phyloP scores from a whole-genome alignment of 2,113 vertebrate genomes.

The Galemys pyrenaicus region DNA sequence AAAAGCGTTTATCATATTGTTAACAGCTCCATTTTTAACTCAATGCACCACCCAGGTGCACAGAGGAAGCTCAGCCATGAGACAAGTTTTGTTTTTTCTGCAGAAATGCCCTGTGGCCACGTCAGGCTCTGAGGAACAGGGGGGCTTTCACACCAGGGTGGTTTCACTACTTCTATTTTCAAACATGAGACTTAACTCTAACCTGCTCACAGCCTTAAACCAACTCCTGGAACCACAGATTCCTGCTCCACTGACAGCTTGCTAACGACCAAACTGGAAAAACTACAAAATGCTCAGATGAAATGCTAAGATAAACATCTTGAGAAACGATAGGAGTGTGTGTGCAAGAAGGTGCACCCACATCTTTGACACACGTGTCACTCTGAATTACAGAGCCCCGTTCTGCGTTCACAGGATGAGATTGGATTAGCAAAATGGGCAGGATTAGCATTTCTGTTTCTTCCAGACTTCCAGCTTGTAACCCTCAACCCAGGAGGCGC shows the following conservation, averaged over 20 bases:
- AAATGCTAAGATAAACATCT: not conserved
- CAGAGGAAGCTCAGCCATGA: not conserved
- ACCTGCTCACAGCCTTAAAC: not conserved
- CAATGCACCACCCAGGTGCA: not conserved
- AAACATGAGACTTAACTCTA: not conserved
- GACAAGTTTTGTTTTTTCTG: constrained; percentile 56
- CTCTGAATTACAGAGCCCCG: not conserved
- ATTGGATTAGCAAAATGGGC: not conserved
- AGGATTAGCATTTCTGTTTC: not conserved
- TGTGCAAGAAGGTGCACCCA: not conserved
- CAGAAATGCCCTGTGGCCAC: constrained; percentile 15
- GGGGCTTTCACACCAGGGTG: constrained; percentile 2
- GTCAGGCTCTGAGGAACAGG: not conserved
- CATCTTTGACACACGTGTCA: not conserved
- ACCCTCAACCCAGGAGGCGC: not conserved
- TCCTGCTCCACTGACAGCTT: not conserved
- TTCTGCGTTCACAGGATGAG: not conserved
- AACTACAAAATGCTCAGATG: not conserved
- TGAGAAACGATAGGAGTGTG: not conserved
- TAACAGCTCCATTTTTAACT: constrained; percentile 25
- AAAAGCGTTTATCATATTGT: constrained; percentile 27
- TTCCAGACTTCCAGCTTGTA: not conserved
- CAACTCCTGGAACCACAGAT: not conserved
- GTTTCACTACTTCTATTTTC: not conserved
- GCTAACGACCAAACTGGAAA: not conserved